phyloP scores from a whole-genome alignment of 1,140 invertebrate species.

The Nomia melanderi region DNA sequence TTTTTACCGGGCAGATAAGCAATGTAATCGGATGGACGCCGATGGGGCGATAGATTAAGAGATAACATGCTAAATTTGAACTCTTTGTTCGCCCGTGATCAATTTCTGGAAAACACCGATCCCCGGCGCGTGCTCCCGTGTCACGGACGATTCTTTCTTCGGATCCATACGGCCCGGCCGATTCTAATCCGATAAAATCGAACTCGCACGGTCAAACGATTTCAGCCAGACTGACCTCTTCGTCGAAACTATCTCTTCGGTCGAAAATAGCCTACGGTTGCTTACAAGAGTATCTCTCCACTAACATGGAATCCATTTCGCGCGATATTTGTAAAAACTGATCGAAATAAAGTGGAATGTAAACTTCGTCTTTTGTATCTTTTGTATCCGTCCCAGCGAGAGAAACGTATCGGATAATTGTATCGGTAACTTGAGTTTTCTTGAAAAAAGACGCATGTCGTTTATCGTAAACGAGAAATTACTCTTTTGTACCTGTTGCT shows the following conservation, averaged over 20 bases:
- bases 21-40: neutral
- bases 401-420: too few relatives aligned
- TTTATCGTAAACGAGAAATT: too few relatives aligned
- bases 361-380: too few relatives aligned
- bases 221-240: neutral
- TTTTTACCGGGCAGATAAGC: neutral
- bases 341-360: neutral
- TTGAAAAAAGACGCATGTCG: too few relatives aligned
- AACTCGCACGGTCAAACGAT: neutral
- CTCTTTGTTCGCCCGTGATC: neutral
- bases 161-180: too few relatives aligned
- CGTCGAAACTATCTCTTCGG: neutral
- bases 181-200: too few relatives aligned
- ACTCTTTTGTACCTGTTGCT: too few relatives aligned
- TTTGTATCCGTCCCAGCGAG: too few relatives aligned
- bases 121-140: neutral
- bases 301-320: neutral
- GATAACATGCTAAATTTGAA: slow-evolving; percentile 9
- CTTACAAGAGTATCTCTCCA: neutral
- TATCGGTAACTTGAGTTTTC: too few relatives aligned
- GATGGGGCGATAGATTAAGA: neutral
- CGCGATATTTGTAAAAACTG: neutral
- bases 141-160: neutral
- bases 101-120: neutral
- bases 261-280: neutral